Percentiles rank a stretch among this genome's conserved stretches.
Conservation (phyloP, 2,888 invertebrate species). For the Chydorus sphaericus region DNA sequence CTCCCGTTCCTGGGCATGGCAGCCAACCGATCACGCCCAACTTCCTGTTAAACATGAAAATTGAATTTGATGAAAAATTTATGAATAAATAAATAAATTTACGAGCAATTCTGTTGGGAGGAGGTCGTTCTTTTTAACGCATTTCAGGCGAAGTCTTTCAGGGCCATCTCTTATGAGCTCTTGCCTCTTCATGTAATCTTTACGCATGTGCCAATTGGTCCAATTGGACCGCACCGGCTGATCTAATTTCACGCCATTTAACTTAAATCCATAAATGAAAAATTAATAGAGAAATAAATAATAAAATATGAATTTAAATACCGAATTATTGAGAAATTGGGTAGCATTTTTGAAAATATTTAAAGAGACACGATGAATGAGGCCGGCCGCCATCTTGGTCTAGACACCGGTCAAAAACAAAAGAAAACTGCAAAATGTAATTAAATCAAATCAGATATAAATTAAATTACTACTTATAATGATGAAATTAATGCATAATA, state of each 20-base stretch:
- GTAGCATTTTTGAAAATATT: slow-evolving; percentile 1
- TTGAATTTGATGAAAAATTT: no score
- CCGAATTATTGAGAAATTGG: not conserved
- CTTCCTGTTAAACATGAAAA: no score
- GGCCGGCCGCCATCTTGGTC: not conserved
- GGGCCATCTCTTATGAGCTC: slow-evolving; percentile 56
- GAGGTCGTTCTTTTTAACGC: slow-evolving; percentile 68
- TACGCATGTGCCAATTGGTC: slow-evolving; percentile 67
- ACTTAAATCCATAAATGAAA: not conserved
- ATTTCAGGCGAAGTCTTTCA: slow-evolving; percentile 62
- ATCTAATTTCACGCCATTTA: not conserved
- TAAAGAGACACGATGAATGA: not conserved
- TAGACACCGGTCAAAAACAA: not conserved
- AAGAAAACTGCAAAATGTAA: not conserved
- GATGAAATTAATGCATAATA: not conserved
- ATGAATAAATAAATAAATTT: slow-evolving; percentile 16
- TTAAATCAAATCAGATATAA: not conserved
- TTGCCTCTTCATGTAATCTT: slow-evolving; percentile 70
- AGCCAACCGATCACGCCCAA: slow-evolving; percentile 57
- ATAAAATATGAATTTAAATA: not conserved
- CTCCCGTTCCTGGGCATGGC: slow-evolving; percentile 61
- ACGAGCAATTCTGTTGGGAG: slow-evolving; percentile 58
- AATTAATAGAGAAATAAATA: not conserved
- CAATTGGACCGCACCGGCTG: slow-evolving; percentile 61
- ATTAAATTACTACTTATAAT: not conserved